Base-by-base conservation (phyloP, 2,888 invertebrate species). In the Dryomyza anilis region DNA sequence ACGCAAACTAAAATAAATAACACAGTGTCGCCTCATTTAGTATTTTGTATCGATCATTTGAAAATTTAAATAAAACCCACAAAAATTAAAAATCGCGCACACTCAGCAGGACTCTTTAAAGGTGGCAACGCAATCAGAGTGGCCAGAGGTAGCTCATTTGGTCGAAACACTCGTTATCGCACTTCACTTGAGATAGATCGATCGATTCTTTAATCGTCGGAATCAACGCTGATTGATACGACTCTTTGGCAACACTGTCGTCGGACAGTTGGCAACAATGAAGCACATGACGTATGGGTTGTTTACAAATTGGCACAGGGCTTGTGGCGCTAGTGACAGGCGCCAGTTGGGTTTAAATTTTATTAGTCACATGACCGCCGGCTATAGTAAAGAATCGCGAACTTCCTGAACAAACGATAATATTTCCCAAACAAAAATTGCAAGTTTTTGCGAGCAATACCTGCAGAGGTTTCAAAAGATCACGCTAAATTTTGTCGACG, bases 131-230 rank as follows among this genome's bases (percentile, higher is more conserved):
- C n/a, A n/a, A n/a, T n/a, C n/a, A n/a, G n/a, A n/a, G n/a, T n/a
- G n/a, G n/a, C n/a, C n/a, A n/a, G n/a, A n/a, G n/a, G n/a, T n/a
- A n/a, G n/a, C n/a, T n/a, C n/a, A n/a, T n/a, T n/a, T n/a, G n/a
- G n/a, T n/a, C n/a, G n/a, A 14, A 50, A 25, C 14, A 53, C 33
- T 43, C 19, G 57, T 45, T 57, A 43, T 43, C 43, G 43, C 57
- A 39, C 25, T 39, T 39, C 21, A 16, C n/a, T 29, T 16, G 16
- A 43, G 74, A 74, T 75, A 73, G 72, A 72, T 72, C 71, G 74
- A 71, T 73, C 65, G 52, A 46, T 46, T 45, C 3, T 14, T 39
- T 39, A n/a, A 39, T 39, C 39, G 50, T 14, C 23, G 50, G 50
- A 27, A 25, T 50, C n/a, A 50, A 25, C n/a, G 50, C 14, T 50